phyloP scores from a whole-genome alignment of 2,797 vertebrate species.

The Eulemur coronatus region DNA sequence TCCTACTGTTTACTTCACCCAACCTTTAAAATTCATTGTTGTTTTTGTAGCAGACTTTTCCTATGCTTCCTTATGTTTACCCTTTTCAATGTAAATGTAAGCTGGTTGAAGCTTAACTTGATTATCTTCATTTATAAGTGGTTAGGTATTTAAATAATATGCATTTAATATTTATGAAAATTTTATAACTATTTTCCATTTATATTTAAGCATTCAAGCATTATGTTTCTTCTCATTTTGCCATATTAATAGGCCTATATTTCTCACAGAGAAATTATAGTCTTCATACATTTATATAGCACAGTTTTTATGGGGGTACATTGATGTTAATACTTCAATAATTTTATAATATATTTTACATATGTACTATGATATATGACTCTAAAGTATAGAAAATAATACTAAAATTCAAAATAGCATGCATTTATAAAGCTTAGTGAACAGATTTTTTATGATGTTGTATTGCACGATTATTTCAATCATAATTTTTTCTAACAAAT shows the following conservation, averaged over 20 bases:
- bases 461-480: neutral
- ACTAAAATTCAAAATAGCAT: neutral
- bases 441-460: neutral
- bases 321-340: neutral
- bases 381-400: neutral
- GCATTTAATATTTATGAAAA: constrained; percentile 17
- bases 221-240: constrained; percentile 23
- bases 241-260: neutral
- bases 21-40: neutral
- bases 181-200: neutral
- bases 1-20: neutral
- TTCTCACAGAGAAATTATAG: neutral
- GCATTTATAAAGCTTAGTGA: neutral
- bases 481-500: neutral
- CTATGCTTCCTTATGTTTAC: neutral
- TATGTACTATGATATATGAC: neutral
- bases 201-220: neutral
- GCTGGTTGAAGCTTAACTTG: neutral
- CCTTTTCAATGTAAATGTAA: neutral
- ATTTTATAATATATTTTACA: neutral
- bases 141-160: neutral
- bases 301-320: neutral
- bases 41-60: neutral
- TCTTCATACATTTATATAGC: neutral
- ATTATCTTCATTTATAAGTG: neutral